These are phyloP conservation scores for Monopterus albus DNA, from an alignment of 2,113 vertebrate genomes.

Conservation along the genomic window DNA sequence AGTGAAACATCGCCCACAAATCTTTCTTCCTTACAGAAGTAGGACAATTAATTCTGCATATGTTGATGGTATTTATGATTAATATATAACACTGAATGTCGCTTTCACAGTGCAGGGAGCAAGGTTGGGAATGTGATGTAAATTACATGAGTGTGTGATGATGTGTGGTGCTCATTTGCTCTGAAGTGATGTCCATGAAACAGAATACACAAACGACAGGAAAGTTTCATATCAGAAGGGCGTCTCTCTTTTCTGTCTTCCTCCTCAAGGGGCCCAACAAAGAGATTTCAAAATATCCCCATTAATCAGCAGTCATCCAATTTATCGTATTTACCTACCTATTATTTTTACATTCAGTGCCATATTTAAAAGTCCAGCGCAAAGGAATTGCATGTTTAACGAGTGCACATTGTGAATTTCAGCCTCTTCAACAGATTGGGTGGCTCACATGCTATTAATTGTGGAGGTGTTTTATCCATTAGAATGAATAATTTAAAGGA, in stretches of 20 bases:
- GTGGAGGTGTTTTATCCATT: slow-evolving; percentile 87
- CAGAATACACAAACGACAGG: slow-evolving; percentile 74
- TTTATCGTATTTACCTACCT: slow-evolving; percentile 55
- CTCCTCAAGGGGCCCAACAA: slow-evolving; percentile 44
- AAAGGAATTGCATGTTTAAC: slow-evolving; percentile 64
- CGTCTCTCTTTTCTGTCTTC: slow-evolving; percentile 41
- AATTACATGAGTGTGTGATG: slow-evolving; percentile 77
- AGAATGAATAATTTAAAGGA: slow-evolving; percentile 85
- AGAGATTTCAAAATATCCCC: slow-evolving; percentile 39
- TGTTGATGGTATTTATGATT: slow-evolving; percentile 74
- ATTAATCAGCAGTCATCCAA: slow-evolving; percentile 44
- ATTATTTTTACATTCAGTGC: slow-evolving; percentile 42
- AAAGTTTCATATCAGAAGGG: slow-evolving; percentile 68
- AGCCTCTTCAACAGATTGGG: slow-evolving; percentile 70
- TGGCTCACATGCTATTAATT: slow-evolving; percentile 81
- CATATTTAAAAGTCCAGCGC: slow-evolving; percentile 50
- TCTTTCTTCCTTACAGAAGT: slow-evolving; percentile 49
- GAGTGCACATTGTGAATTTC: slow-evolving; percentile 62
- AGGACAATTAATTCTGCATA: slow-evolving; percentile 78
- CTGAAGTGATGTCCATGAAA: slow-evolving; percentile 81
- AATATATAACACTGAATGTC: slow-evolving; percentile 71
- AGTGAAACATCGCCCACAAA: slow-evolving; percentile 14
- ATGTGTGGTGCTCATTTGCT: slow-evolving; percentile 62
- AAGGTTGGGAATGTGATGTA: slow-evolving; percentile 75
- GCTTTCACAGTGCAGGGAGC: slow-evolving; percentile 66